Evolutionary conservation across 2,888 invertebrate genomes (phyloP).

Genomic region (Eupithecia tripunctaria): DNA sequence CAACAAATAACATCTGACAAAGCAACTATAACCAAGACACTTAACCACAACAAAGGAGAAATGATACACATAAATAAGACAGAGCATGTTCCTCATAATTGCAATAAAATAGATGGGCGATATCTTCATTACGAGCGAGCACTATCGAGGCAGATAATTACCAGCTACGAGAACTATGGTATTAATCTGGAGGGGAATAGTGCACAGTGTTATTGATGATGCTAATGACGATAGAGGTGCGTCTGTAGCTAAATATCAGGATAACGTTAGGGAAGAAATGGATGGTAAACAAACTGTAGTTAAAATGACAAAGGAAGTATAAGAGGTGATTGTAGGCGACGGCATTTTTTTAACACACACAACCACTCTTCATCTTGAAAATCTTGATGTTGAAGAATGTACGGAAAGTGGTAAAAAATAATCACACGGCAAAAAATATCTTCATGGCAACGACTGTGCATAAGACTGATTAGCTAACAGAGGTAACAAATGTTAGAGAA

Average conservation of each 20-base stretch:
- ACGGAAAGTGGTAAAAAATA: background rate
- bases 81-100: slow-evolving; percentile 51
- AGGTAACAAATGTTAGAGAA: slow-evolving; percentile 43
- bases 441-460: background rate
- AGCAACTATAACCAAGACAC: slow-evolving; percentile 10
- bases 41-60: slow-evolving; percentile 29
- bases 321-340: background rate
- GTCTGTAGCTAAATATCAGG: background rate
- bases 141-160: slow-evolving; percentile 75
- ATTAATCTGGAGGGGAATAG: slow-evolving; percentile 68
- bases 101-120: slow-evolving; percentile 69
- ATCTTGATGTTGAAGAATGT: background rate
- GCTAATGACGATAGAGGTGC: slow-evolving; percentile 47
- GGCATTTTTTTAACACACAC: background rate
- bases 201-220: slow-evolving; percentile 60
- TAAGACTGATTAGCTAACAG: slow-evolving; percentile 38
- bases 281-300: background rate
- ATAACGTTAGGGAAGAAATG: background rate
- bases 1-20: background rate
- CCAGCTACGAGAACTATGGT: slow-evolving; percentile 58
- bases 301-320: background rate
- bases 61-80: slow-evolving; percentile 36
- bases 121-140: slow-evolving; percentile 73
- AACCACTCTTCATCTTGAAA: background rate
- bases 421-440: background rate